Base-by-base conservation (phyloP, 2,888 invertebrate genomes). In the Galerucella nymphaeae region DNA sequence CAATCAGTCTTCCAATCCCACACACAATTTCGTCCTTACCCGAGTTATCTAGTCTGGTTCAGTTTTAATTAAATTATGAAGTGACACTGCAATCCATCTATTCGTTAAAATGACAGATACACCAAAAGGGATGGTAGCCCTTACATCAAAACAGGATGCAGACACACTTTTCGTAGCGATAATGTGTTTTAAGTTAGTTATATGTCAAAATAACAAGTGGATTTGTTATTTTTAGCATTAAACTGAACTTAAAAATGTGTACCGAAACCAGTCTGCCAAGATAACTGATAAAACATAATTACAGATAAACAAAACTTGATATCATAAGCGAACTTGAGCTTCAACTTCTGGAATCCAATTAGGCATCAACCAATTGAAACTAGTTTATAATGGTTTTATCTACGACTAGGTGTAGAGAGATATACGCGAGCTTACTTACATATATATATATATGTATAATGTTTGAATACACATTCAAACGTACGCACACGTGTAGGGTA, bases 391-490 rank as follows among this genome's bases (percentile, higher is more conserved):
- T 18, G 53, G 18, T 16, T 53, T 53, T 53, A 16, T 53, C 53
- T 53, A 23, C 18, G 16, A 53, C 18, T 2, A 53, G 16, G 53
- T 53, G 53, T 53, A 18, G 53, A 53, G 16, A 53, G 53, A 53
- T 53, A 53, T 53, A 9, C 16, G n/a, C 6, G 16, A 18, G 9
- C 2, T 53, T 6, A 18, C 6, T 13, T 1, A 10, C 38, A 42
- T 53, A 65, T 41, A 18, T n/a, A 53, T 16, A 38, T 53, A 65
- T 45, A 63, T 45, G 57, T 70, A 70, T 61, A 70, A 70, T 20
- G 42, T 42, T 16, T 16, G 16, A n/a, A 67, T 59, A 67, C 23
- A 23, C 38, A 58, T 69, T 59, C 13, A 53, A 53, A 16, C 18
- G 16, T 14, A 23, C 64, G 55, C 59, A 59, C 58, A 71, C 53